Base-by-base conservation (phyloP, 92 coral and sea anemone species). In the Porites rus region DNA sequence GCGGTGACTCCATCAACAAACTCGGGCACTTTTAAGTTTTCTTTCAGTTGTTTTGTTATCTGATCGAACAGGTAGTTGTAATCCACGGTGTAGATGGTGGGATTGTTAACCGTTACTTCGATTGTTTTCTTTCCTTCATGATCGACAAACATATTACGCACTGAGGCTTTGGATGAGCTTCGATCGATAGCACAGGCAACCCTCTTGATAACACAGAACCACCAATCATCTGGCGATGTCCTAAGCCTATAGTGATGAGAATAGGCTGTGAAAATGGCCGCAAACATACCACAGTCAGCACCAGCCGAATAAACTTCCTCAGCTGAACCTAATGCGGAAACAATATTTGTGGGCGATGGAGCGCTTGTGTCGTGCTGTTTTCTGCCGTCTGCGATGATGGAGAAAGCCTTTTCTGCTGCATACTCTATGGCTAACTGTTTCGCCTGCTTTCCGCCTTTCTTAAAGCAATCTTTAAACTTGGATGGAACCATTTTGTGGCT, bases 1-100 rank as follows among this genome's bases (percentile, higher is more conserved):
- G 96, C 91, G 28, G 93, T 91, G 83, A 93, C 81, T 52, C 88
- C 89, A 65, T 88, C 91, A 54, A 93, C 96, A 72, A 91, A 93
- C 51, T 38, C 46, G 5, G 46, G 46, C 46, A 38, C 46, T 38
- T 38, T 38, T 38, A 38, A 38, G 5, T 38, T 38, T 38, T 4
- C 46, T 4, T 38, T 38, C 0, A 38, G 4, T 0, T 38, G 46
- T 38, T 38, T 4, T 38, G 46, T 4, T 38, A 38, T 38, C 5
- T 38, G 46, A 38, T 38, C 46, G 46, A 38, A 38, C 46, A 38
- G 46, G 0, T 4, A 38, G 46, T 38, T 38, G 46, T 38, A 38
- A 38, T 38, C 46, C 46, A 38, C 46, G 46, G 46, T 38, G 46
- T 38, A 38, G 46, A 38, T 38, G 7, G 46, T 38, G 46, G 5